phyloP scores from a whole-genome alignment of 2,113 vertebrate species.

The Epinephelus fuscoguttatus region DNA sequence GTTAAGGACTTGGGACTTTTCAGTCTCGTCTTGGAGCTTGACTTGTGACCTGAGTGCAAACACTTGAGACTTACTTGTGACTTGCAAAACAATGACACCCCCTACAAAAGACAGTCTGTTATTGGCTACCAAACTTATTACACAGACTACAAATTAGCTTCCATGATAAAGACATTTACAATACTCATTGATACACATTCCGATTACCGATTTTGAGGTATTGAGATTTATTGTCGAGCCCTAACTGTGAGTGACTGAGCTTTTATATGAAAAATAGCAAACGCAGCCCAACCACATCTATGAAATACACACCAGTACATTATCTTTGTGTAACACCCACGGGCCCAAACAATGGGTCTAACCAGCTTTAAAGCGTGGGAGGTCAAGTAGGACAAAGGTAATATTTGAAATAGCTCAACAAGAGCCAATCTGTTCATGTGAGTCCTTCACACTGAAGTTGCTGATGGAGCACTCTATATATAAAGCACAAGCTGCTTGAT shows the following conservation, averaged over 20 bases:
- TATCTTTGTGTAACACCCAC: background rate
- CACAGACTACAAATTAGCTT: too few species aligned
- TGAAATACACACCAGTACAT: background rate
- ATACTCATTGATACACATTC: background rate
- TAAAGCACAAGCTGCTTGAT: slow-evolving; percentile 7
- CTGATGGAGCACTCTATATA: slow-evolving; percentile 49
- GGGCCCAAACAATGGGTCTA: background rate
- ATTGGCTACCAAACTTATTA: background rate
- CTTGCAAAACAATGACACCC: too few species aligned
- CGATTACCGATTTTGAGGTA: background rate
- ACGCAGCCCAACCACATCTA: background rate
- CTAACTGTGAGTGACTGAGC: too few species aligned
- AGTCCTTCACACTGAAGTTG: slow-evolving; percentile 40
- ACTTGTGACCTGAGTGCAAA: too few species aligned
- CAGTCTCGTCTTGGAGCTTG: too few species aligned
- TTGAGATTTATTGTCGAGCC: background rate
- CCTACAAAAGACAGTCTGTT: background rate
- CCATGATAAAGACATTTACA: too few species aligned
- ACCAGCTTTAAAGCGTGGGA: slow-evolving; percentile 14
- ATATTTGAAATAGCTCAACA: slow-evolving; percentile 27
- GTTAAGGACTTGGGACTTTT: too few species aligned
- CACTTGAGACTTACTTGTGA: too few species aligned
- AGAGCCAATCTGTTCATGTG: background rate
- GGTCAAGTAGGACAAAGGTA: slow-evolving; percentile 40
- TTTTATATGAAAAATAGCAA: background rate